Evolutionary conservation across 1,140 invertebrate species (phyloP).

Genomic region (Onthophagus taurus): DNA sequence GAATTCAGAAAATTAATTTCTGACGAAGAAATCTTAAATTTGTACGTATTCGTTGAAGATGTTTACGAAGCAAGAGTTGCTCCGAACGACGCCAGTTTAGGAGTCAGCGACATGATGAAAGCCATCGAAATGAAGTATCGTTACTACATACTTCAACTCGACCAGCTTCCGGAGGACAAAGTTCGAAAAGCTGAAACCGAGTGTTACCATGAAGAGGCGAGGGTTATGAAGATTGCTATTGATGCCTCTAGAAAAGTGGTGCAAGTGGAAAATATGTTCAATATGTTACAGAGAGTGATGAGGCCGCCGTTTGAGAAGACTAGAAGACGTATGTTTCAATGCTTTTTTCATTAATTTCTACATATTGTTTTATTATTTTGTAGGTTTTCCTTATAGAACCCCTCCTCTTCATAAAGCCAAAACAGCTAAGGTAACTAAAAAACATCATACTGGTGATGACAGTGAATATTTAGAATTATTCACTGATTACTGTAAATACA

Average conservation of each 20-base stretch:
- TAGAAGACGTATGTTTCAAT: conserved; percentile 7
- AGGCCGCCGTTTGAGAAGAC: conserved; percentile 36
- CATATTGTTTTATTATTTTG: background rate
- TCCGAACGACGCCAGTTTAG: conserved; percentile 44
- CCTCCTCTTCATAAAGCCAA: conserved; percentile 3
- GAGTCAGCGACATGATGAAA: conserved; percentile 47
- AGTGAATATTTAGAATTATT: conserved; percentile 7
- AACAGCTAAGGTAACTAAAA: background rate
- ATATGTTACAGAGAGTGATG: conserved; percentile 45
- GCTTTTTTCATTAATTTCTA: background rate
- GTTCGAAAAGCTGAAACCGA: conserved; percentile 46
- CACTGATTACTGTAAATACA: conserved; percentile 8
- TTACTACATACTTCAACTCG: conserved; percentile 41
- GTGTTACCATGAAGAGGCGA: conserved; percentile 48
- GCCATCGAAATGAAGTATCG: conserved; percentile 45
- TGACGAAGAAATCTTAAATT: conserved; percentile 45
- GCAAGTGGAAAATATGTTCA: conserved; percentile 42
- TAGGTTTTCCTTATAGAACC: conserved; percentile 4
- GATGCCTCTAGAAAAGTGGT: conserved; percentile 49
- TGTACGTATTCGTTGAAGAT: conserved; percentile 53
- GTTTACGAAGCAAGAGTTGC: conserved; percentile 53
- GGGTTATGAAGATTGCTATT: conserved; percentile 46
- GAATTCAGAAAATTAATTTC: conserved; percentile 43
- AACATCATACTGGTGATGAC: conserved; percentile 2
- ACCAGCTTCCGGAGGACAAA: conserved; percentile 47